Conservation (phyloP, 2,113 vertebrate species). For the Amblyopsis rosae region DNA sequence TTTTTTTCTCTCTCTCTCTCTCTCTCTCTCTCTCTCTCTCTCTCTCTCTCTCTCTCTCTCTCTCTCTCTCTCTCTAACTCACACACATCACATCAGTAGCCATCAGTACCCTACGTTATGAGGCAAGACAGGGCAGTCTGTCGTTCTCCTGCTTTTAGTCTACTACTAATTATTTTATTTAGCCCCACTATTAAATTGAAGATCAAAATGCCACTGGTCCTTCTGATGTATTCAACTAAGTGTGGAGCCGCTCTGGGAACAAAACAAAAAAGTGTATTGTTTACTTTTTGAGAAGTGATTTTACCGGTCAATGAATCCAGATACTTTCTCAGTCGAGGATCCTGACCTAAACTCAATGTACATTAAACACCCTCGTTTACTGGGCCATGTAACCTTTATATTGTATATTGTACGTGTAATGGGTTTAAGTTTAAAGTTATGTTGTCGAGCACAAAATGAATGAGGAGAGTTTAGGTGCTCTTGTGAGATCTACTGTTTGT, state of each 20-base stretch:
- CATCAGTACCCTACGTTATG: too few relatives aligned
- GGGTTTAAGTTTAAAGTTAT: constrained; percentile 29
- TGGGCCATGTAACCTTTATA: constrained; percentile 33
- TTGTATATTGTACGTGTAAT: constrained; percentile 13
- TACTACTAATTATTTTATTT: too few relatives aligned
- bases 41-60: background rate
- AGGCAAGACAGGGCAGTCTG: too few relatives aligned
- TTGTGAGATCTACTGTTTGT: background rate
- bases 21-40: too few relatives aligned
- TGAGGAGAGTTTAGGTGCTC: background rate
- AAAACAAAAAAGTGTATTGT: constrained; percentile 20
- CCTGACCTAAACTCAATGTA: constrained; percentile 41
- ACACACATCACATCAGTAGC: background rate
- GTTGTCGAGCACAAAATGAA: constrained; percentile 2
- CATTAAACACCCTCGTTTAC: constrained; percentile 1
- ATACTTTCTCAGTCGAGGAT: constrained; percentile 32
- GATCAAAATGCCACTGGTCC: too few relatives aligned
- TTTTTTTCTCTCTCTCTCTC: too few relatives aligned
- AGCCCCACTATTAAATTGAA: too few relatives aligned
- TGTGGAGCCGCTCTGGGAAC: constrained; percentile 12
- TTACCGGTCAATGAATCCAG: constrained; percentile 55
- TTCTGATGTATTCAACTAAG: constrained; percentile 7
- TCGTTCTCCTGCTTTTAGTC: too few relatives aligned
- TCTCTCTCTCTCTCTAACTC: background rate
- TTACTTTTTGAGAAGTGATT: constrained; percentile 50